These are phyloP conservation scores for Discoglossus pictus DNA, from an alignment of 2,797 vertebrate genomes.

Conservation along the genomic window DNA sequence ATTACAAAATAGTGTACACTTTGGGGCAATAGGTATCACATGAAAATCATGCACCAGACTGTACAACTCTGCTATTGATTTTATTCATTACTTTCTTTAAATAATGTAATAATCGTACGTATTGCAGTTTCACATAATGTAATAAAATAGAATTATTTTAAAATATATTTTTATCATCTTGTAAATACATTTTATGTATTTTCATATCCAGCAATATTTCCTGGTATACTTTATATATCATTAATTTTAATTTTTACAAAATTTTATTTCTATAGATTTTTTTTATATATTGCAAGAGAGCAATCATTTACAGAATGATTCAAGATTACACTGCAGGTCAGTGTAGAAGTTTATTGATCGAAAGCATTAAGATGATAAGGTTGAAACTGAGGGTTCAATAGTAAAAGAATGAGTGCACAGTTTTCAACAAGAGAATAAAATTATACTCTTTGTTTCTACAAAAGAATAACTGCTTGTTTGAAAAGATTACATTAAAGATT, in stretches of 20 bases:
- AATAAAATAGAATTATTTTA: too few species aligned
- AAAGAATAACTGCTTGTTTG: conserved; percentile 17
- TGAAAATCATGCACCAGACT: too few species aligned
- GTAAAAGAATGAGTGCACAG: conserved; percentile 3
- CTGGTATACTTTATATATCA: neutral
- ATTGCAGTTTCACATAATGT: too few species aligned
- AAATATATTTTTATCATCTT: too few species aligned
- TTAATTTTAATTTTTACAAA: conserved; percentile 36
- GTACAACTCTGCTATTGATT: too few species aligned
- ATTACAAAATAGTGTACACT: too few species aligned
- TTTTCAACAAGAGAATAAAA: conserved; percentile 23
- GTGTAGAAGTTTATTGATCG: conserved; percentile 31
- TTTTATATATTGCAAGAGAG: conserved; percentile 20
- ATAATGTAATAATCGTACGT: too few species aligned
- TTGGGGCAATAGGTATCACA: too few species aligned
- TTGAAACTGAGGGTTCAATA: conserved; percentile 30
- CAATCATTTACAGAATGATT: conserved; percentile 45
- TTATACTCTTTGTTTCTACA: conserved; percentile 17
- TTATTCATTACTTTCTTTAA: too few species aligned
- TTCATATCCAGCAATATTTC: neutral
- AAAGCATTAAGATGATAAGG: conserved; percentile 43
- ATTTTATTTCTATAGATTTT: conserved; percentile 32
- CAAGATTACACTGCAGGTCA: conserved; percentile 35
- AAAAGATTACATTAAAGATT: conserved; percentile 30
- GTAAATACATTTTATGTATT: neutral